Base-by-base conservation (phyloP, 2,888 invertebrate species). In the Cistogaster globosa region DNA sequence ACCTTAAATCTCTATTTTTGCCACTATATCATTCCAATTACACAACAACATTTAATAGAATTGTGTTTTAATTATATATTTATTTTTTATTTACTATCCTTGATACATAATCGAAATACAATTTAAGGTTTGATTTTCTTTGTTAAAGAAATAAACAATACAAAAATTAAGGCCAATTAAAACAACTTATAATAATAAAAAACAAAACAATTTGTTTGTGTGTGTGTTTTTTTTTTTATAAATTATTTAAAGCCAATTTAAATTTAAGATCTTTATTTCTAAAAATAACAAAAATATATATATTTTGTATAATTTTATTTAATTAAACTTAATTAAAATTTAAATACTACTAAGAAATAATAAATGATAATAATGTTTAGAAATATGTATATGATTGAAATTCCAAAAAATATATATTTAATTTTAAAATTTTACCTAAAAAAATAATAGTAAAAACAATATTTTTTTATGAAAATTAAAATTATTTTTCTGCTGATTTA, bases 191-290 rank as follows among this genome's bases (percentile, higher is more conserved):
- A 62, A 63, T 68, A 67, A 79, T 57, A 76, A 80, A 75, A 78
- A 81, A 77, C 48, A n/a, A 26, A 72, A 74, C 55, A 51, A 62
- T 62, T 62, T 67, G 45, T 74, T 68, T 58, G 53, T 79, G 26
- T 74, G 14, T n/a, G 26, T 26, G 26, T 26, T 58, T 48, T 63
- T 69, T 18, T 76, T 71, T 78, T 83, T 58, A 72, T 51, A 74
- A 60, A 72, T 83, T 68, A 72, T 74, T 81, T 84, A 84, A 85
- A 82, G 78, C 85, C 82, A 79, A 82, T 75, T 72, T 78, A 69
- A 22, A 75, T 67, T 85, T 60, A 74, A 72, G 68, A 79, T 69
- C 63, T 82, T 74, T 63, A 72, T 48, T 48, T 68, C 69, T 85
- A 69, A 85, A 79, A 80, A 82, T 67, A 82, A 82, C 42, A 81